Conservation (phyloP, 2,797 vertebrate species). For the Clarias laeviceps region DNA sequence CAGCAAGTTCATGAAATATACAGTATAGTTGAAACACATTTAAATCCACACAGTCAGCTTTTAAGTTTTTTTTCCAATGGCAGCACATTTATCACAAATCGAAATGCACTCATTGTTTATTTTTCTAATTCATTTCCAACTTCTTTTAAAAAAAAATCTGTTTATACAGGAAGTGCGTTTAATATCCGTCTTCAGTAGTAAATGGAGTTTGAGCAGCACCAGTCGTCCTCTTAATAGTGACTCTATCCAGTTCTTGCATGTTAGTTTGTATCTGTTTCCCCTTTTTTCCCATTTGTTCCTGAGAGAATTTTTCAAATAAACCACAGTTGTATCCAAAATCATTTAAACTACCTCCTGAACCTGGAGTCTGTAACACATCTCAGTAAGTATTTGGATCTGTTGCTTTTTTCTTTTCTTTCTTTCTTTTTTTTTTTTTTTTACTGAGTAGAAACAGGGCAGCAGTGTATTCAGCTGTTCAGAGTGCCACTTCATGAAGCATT, state of each 20-base stretch:
- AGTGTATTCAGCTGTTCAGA: constrained; percentile 13
- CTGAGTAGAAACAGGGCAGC: constrained; percentile 7
- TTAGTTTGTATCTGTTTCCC: constrained; percentile 44
- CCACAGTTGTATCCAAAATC: constrained; percentile 30
- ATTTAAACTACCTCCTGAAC: constrained; percentile 29
- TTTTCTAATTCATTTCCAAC: constrained; percentile 18
- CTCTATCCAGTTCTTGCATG: constrained; percentile 24
- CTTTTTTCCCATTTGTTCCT: constrained; percentile 41
- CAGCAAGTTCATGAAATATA: not conserved
- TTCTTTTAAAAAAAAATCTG: constrained; percentile 12
- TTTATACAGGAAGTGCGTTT: constrained; percentile 27
- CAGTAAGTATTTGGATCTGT: constrained; percentile 28
- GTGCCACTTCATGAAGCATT: constrained; percentile 64
- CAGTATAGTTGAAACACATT: not conserved
- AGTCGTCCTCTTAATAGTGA: constrained; percentile 36
- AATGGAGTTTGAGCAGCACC: constrained; percentile 26
- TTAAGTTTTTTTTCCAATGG: not conserved
- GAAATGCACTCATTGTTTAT: constrained; percentile 14
- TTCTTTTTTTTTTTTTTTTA: not conserved
- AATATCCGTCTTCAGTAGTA: constrained; percentile 18
- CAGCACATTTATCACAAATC: not conserved
- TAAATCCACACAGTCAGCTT: not conserved
- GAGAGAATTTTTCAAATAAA: constrained; percentile 38
- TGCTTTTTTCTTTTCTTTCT: not conserved
- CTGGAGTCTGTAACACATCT: constrained; percentile 40